Evolutionary conservation across 1,140 invertebrate genomes (phyloP).

Genomic region (Drosophila chauvacae): DNA sequence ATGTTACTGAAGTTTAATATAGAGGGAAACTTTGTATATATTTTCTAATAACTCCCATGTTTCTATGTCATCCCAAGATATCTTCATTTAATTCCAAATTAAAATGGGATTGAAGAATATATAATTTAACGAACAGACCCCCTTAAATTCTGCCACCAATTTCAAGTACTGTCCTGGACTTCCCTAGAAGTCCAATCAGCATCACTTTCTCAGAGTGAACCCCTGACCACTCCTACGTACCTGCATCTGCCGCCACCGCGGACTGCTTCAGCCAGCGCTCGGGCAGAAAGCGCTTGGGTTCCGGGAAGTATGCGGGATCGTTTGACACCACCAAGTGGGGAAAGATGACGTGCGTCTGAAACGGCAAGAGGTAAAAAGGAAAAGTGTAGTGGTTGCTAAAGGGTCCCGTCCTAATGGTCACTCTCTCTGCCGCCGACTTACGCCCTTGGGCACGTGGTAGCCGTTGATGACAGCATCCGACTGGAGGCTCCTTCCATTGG

Average conservation of each 20-base stretch:
- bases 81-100: neutral
- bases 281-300: constrained; percentile 89
- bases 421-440: constrained; percentile 85
- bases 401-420: constrained; percentile 3
- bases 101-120: neutral
- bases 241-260: constrained; percentile 40
- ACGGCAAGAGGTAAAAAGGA: neutral
- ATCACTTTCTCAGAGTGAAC: constrained; percentile 3
- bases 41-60: too few species aligned
- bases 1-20: neutral
- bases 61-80: neutral
- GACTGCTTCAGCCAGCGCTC: constrained; percentile 90
- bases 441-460: constrained; percentile 94
- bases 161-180: neutral
- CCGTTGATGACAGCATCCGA: constrained; percentile 92
- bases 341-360: constrained; percentile 92
- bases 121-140: neutral
- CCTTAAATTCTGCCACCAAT: neutral
- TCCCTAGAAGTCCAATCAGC: neutral
- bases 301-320: constrained; percentile 89
- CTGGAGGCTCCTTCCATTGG: constrained; percentile 92
- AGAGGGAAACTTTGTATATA: neutral
- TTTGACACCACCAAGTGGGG: constrained; percentile 93
- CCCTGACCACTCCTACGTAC: constrained; percentile 21
- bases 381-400: neutral